Base-by-base conservation (phyloP, 2,888 invertebrate species). In the Hetaerina titia region DNA sequence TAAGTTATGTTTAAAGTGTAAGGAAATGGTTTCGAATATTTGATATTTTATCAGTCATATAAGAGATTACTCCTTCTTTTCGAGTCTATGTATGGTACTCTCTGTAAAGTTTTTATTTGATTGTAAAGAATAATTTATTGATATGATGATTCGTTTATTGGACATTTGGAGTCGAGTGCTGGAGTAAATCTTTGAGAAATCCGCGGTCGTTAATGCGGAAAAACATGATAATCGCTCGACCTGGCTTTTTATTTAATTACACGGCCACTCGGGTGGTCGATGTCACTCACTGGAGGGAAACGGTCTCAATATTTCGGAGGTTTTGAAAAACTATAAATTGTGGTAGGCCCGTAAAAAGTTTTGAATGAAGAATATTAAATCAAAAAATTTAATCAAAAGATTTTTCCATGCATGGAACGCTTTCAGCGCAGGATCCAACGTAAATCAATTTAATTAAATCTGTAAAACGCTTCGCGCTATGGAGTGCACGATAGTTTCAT, bases 281-380 rank as follows among this genome's bases (percentile, higher is more conserved):
- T 11, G 31, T 31, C 17, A 7, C 81, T 15, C 31, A 31, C 69
- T n/a, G n/a, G 22, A 19, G 69, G 15, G 81, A 31, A 81, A 81
- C 25, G 81, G 11, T 25, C 9, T 31, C 81, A 31, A 13, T 31
- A 15, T 81, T 81, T 81, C 25, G 25, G 13, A 81, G 81, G 31
- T 81, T 81, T 81, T 81, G 25, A 81, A 22, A 45, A 45, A 31
- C 22, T 31, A 13, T 81, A 81, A 31, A 31, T 81, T 81, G 5
- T 81, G 25, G 31, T 2, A 31, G 0, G 81, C 1, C 2, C 7
- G 81, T 81, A 81, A 81, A 81, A 81, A 81, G 81, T 81, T 81
- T 81, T 81, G 81, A 81, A 81, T 81, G 81, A 81, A 81, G 25
- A 31, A 81, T 81, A n/a, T 31, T 81, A 31, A 25, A 81, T 81